Evolutionary conservation across 1,140 invertebrate genomes (phyloP), one percentile per base, ranked within the genome.

Genomic region (Drosophila albomicans): DNA sequence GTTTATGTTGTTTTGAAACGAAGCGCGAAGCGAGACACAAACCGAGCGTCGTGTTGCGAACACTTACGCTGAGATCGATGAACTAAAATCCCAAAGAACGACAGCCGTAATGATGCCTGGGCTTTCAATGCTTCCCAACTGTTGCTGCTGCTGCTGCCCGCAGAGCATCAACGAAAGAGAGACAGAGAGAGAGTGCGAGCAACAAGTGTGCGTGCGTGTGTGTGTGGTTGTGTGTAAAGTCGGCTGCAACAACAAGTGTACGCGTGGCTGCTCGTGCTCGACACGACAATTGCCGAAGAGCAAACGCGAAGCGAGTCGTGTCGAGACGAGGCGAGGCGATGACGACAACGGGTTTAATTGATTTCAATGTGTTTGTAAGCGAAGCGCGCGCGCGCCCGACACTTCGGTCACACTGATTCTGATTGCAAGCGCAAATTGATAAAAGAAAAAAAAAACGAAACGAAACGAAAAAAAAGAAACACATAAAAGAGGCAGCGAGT

Each of bases 11-110:
- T 61, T 52, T 45, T 25, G 20, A 51, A 57, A n/a, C 54, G 57
- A 54, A 57, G 63, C n/a, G 41, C 41, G 41, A 43, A 43, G 41
- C 64, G 32, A 58, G 52, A 57, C 30, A 57, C 58, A 61, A 45
- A 45, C 41, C 49, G 32, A 63, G 76, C 51, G 56, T 35, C 52
- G 57, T 66, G 82, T 75, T 82, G 81, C 71, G 84, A 84, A 71
- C 84, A 88, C 85, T 81, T 88, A 88, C 84, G 78, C 84, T 89
- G 84, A 88, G 84, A 88, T 88, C 84, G 84, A 89, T 88, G 84
- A 88, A 88, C 84, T 88, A 82, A 84, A 84, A 81, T 79, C 74
- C 77, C 64, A 79, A 79, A 77, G 74, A 82, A 82, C 77, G 77
- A 79, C 66, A 75, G 62, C 67, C 74, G 79, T 64, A 76, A 81